phyloP scores from a whole-genome alignment of 2,888 invertebrate species.

The Pristionchus mayeri region DNA sequence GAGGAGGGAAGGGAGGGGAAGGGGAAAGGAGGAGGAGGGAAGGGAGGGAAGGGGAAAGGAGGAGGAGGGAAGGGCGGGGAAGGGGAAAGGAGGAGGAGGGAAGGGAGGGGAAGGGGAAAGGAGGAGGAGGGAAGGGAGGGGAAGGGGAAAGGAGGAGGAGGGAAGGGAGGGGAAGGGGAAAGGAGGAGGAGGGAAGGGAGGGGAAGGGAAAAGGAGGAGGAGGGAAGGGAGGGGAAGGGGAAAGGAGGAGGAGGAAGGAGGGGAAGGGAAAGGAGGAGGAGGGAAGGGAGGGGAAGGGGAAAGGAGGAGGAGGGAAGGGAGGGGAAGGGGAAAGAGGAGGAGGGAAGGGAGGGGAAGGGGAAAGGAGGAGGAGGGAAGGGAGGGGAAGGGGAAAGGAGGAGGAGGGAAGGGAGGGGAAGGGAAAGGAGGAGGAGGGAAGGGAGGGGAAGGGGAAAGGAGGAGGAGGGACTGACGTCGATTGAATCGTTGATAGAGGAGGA shows the following conservation, averaged over 20 bases:
- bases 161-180: background rate
- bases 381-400: constrained; percentile 28
- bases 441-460: too few species aligned
- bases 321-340: background rate
- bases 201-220: too few species aligned
- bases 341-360: background rate
- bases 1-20: background rate
- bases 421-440: background rate
- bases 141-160: too few species aligned
- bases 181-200: background rate
- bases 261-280: too few species aligned
- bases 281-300: background rate
- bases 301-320: background rate
- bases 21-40: background rate
- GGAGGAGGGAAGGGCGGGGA: background rate
- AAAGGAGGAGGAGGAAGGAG: background rate
- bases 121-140: background rate
- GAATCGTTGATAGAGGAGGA: constrained; percentile 24
- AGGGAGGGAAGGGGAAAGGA: too few species aligned
- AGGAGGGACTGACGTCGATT: constrained; percentile 15
- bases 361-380: background rate
- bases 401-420: too few species aligned
- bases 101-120: background rate
- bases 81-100: too few species aligned
- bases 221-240: background rate